Evolutionary conservation across 2,888 invertebrate genomes (phyloP).

Genomic region (Onthophagus sagittarius): DNA sequence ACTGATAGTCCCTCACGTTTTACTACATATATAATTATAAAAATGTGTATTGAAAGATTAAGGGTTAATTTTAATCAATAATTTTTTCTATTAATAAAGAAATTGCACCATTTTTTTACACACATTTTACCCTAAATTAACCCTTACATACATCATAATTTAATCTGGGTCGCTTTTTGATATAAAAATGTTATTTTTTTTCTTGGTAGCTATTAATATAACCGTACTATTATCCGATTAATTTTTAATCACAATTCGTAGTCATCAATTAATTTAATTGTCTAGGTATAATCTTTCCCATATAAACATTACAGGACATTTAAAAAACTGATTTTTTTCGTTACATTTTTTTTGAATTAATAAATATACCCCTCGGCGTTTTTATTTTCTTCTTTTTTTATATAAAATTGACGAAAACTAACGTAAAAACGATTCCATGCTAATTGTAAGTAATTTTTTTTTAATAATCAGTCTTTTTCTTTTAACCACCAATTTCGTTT

Average conservation of each 20-base stretch:
- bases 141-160: not conserved
- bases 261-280: constrained; percentile 45
- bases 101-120: too few relatives aligned
- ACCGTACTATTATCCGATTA: constrained; percentile 42
- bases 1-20: too few relatives aligned
- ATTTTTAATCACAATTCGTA: constrained; percentile 45
- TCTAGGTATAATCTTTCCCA: constrained; percentile 29
- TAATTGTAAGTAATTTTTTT: too few relatives aligned
- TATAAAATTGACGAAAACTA: too few relatives aligned
- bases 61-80: too few relatives aligned
- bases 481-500: too few relatives aligned
- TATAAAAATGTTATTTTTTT: constrained; percentile 7
- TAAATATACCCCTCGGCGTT: not conserved
- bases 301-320: not conserved
- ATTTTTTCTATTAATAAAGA: too few relatives aligned
- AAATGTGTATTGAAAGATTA: too few relatives aligned
- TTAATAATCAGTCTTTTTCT: too few relatives aligned
- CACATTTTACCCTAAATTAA: not conserved
- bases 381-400: too few relatives aligned
- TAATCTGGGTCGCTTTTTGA: not conserved
- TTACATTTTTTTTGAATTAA: not conserved
- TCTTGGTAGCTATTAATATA: constrained; percentile 38
- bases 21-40: too few relatives aligned
- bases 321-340: not conserved
- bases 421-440: too few relatives aligned